A percentile compares a stretch with the other conserved stretches of the same genome.
Evolutionary conservation across 2,888 invertebrate genomes (phyloP).

Genomic region (Pharmacophagus antenor): DNA sequence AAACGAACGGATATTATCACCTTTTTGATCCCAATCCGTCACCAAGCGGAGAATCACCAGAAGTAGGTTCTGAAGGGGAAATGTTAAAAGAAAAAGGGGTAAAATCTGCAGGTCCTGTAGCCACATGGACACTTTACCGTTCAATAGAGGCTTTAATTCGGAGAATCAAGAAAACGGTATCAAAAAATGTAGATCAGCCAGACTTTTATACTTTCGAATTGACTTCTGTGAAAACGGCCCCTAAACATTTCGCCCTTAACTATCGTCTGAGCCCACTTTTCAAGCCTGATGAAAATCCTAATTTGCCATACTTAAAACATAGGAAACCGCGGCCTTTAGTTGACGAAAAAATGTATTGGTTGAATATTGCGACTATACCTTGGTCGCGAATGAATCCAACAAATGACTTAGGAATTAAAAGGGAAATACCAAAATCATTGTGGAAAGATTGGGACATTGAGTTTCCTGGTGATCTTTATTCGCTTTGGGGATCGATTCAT

Average conservation of each 20-base stretch:
- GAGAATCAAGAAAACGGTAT: conserved; percentile 52
- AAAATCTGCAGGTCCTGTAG: conserved; percentile 40
- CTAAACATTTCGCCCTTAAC: conserved; percentile 65
- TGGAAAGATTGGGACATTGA: conserved; percentile 87
- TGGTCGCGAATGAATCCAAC: conserved; percentile 64
- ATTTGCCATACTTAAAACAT: conserved; percentile 58
- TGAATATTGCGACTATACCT: conserved; percentile 62
- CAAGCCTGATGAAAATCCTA: conserved; percentile 64
- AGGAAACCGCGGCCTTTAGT: conserved; percentile 53
- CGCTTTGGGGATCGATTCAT: conserved; percentile 84
- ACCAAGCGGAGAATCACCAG: conserved; percentile 44
- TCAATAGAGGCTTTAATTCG: conserved; percentile 54
- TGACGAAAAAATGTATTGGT: conserved; percentile 77
- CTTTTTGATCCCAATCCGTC: conserved; percentile 83
- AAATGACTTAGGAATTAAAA: conserved; percentile 62
- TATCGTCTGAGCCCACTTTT: conserved; percentile 70
- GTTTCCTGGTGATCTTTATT: conserved; percentile 84
- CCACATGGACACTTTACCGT: conserved; percentile 73
- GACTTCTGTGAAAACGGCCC: conserved; percentile 78
- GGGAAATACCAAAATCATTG: conserved; percentile 57
- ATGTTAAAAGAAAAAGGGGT: conserved; percentile 24
- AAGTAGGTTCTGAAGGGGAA: conserved; percentile 27
- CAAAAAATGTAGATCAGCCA: conserved; percentile 47
- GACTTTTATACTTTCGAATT: conserved; percentile 81
- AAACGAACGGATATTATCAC: conserved; percentile 78